phyloP scores from a whole-genome alignment of 23 tunicate genomes.

The Botrylloides violaceus region DNA sequence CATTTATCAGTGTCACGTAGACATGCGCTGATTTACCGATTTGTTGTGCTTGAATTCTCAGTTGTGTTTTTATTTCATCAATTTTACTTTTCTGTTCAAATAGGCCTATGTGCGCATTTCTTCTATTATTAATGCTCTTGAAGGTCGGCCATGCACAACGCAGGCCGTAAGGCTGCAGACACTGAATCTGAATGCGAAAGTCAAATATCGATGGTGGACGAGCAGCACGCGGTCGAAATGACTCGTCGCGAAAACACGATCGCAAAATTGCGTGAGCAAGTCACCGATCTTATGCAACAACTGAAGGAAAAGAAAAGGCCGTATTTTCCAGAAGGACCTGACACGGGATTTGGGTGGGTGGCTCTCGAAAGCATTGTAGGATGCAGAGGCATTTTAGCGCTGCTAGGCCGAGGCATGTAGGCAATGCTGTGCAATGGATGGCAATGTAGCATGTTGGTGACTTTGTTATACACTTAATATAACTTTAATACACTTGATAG shows the following conservation, averaged over 20 bases:
- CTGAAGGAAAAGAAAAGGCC: constrained; percentile 29
- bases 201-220: constrained; percentile 43
- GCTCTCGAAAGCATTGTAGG: background rate
- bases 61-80: background rate
- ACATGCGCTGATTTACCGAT: too few relatives aligned
- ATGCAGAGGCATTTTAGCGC: too few relatives aligned
- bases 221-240: constrained; percentile 30
- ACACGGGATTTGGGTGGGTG: constrained; percentile 6
- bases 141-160: constrained; percentile 38
- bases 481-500: too few relatives aligned
- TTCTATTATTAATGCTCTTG: constrained; percentile 5
- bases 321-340: constrained; percentile 18
- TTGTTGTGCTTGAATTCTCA: too few relatives aligned
- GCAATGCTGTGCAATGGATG: too few relatives aligned
- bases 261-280: constrained; percentile 26
- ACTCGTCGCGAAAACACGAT: constrained; percentile 36
- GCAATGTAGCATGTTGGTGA: too few relatives aligned
- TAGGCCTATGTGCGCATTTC: too few relatives aligned
- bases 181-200: constrained; percentile 63
- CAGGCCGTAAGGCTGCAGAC: constrained; percentile 26
- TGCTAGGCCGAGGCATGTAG: too few relatives aligned
- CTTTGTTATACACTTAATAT: too few relatives aligned
- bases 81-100: too few relatives aligned
- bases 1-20: too few relatives aligned
- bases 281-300: constrained; percentile 19